Percentiles rank a stretch among this genome's conserved stretches.
Conservation (phyloP, 1,140 invertebrate species). For the Papilio polytes region DNA sequence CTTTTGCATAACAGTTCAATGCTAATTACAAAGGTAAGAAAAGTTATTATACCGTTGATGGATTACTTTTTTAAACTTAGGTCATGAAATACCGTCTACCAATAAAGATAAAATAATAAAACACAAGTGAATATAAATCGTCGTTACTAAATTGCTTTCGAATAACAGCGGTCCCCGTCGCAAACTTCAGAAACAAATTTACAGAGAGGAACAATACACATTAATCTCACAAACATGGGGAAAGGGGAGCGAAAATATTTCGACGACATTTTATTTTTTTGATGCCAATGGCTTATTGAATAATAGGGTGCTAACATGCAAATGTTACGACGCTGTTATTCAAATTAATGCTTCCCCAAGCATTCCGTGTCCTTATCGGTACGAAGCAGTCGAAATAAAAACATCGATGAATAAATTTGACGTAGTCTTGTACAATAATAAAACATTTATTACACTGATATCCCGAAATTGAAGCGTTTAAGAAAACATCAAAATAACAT, state of each 20-base stretch:
- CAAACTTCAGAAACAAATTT: constrained; percentile 37
- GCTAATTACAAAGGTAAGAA: background rate
- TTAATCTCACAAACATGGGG: constrained; percentile 37
- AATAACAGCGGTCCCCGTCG: constrained; percentile 31
- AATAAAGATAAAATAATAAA: constrained; percentile 14
- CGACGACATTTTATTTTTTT: constrained; percentile 40
- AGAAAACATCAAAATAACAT: constrained; percentile 1
- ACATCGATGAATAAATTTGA: constrained; percentile 38
- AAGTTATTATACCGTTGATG: background rate
- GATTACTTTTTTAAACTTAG: background rate
- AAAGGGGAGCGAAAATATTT: constrained; percentile 36
- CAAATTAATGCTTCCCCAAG: constrained; percentile 39
- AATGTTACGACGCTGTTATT: constrained; percentile 39
- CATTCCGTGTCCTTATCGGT: constrained; percentile 36
- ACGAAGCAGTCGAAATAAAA: constrained; percentile 33
- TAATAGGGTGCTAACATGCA: constrained; percentile 41
- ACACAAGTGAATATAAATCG: constrained; percentile 30
- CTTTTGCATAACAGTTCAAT: background rate
- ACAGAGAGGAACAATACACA: constrained; percentile 38
- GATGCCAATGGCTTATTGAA: constrained; percentile 39
- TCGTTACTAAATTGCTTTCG: constrained; percentile 17
- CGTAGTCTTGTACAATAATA: constrained; percentile 27
- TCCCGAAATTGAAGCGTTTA: constrained; percentile 4
- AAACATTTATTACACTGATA: constrained; percentile 17
- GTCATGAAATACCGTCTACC: background rate